A percentile compares a stretch with the other conserved stretches of the same genome.
phyloP scores from a whole-genome alignment of 2,113 vertebrate species.

The Oncorhynchus keta region DNA sequence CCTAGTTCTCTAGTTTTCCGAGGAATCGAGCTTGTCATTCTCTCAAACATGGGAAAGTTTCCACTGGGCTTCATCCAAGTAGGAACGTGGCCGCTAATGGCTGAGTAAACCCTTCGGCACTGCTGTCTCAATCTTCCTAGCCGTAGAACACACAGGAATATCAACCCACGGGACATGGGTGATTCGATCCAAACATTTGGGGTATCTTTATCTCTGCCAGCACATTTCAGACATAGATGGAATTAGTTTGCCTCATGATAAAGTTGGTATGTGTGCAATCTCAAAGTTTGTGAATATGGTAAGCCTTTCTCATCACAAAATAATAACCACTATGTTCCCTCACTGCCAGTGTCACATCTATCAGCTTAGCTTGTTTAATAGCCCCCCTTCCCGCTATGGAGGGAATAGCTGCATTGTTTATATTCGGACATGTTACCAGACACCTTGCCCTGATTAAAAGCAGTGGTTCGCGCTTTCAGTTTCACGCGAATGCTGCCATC shows the following conservation, averaged over 20 bases:
- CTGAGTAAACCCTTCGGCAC: conserved; percentile 22
- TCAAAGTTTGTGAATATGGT: conserved; percentile 8
- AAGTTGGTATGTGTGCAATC: conserved; percentile 8
- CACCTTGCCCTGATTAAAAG: too few species aligned
- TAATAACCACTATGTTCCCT: conserved; percentile 3
- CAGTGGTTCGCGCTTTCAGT: too few species aligned
- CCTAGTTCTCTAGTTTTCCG: too few species aligned
- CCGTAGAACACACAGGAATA: conserved; percentile 25
- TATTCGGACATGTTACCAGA: too few species aligned
- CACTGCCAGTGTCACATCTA: conserved; percentile 34
- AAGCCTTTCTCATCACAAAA: neutral
- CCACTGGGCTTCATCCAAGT: conserved; percentile 35
- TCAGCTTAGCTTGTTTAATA: too few species aligned
- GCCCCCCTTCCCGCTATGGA: too few species aligned
- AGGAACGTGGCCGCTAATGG: conserved; percentile 34
- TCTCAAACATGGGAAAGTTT: conserved; percentile 37
- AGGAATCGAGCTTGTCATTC: conserved; percentile 8
- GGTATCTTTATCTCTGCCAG: conserved; percentile 17
- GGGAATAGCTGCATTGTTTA: too few species aligned
- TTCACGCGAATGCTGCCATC: too few species aligned
- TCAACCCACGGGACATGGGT: conserved; percentile 1
- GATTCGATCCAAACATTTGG: neutral
- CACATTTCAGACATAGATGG: conserved; percentile 36
- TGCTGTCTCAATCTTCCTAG: conserved; percentile 13
- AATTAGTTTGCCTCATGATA: conserved; percentile 27